A percentile compares a stretch with the other conserved stretches of the same genome.
Evolutionary conservation across 2,888 invertebrate genomes (phyloP).

Genomic region (Scaptomyza reducta): DNA sequence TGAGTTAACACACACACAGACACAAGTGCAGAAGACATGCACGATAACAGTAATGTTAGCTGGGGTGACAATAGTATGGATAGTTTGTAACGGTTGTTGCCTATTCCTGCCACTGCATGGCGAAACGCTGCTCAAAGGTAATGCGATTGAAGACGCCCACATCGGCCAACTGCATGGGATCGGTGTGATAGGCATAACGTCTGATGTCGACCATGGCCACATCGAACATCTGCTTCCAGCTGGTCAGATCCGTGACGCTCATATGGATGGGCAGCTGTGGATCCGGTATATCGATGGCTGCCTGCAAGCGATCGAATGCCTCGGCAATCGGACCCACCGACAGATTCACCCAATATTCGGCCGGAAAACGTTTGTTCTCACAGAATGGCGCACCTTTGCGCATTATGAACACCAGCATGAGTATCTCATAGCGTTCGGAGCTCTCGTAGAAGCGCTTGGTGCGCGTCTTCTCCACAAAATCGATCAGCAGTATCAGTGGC

Average conservation of each 20-base stretch:
- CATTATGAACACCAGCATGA: slow-evolving; percentile 80
- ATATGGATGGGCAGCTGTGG: slow-evolving; percentile 80
- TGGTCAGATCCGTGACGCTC: slow-evolving; percentile 80
- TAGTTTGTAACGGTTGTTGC: background rate
- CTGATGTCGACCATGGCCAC: slow-evolving; percentile 75
- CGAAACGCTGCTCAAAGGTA: slow-evolving; percentile 75
- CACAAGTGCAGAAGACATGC: background rate
- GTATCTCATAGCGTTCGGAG: slow-evolving; percentile 79
- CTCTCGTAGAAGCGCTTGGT: slow-evolving; percentile 81
- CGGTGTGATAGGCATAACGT: slow-evolving; percentile 75
- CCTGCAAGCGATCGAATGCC: slow-evolving; percentile 76
- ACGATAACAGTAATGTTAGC: background rate
- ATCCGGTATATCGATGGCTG: slow-evolving; percentile 79
- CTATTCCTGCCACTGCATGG: slow-evolving; percentile 77
- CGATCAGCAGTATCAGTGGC: slow-evolving; percentile 76
- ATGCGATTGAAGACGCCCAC: slow-evolving; percentile 75
- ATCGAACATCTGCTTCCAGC: slow-evolving; percentile 81
- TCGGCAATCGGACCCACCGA: slow-evolving; percentile 79
- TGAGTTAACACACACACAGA: background rate
- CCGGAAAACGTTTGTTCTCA: slow-evolving; percentile 81
- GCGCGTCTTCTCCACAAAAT: slow-evolving; percentile 81
- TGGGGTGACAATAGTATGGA: background rate
- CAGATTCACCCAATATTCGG: slow-evolving; percentile 81
- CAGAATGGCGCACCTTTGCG: slow-evolving; percentile 80
- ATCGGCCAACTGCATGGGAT: slow-evolving; percentile 77